Percentiles rank a stretch among this genome's conserved stretches.
Evolutionary conservation across 2,888 invertebrate species (phyloP).

Genomic region (Harpalus rufipes): DNA sequence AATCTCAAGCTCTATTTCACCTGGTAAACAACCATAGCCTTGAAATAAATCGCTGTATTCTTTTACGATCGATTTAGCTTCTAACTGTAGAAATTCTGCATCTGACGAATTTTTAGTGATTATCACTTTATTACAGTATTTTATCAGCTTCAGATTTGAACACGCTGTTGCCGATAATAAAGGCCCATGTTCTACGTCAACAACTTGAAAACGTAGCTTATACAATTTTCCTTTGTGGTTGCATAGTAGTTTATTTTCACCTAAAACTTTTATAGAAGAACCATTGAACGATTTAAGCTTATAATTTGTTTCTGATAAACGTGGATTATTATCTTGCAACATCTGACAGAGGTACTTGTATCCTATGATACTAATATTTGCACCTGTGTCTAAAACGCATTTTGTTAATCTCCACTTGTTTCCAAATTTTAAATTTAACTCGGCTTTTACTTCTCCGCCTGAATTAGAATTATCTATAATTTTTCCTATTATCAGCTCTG

Average conservation of each 20-base stretch:
- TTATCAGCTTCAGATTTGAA: not conserved
- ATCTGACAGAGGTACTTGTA: slow-evolving; percentile 5
- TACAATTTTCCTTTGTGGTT: slow-evolving; percentile 20
- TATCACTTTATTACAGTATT: slow-evolving; percentile 25
- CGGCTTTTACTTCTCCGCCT: slow-evolving; percentile 1
- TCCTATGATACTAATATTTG: slow-evolving; percentile 25
- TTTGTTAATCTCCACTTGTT: not conserved
- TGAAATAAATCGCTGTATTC: slow-evolving; percentile 42
- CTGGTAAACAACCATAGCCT: slow-evolving; percentile 52
- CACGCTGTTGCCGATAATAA: slow-evolving; percentile 2
- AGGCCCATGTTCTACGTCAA: slow-evolving; percentile 35
- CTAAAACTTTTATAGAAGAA: no score
- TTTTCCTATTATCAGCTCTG: slow-evolving; percentile 30
- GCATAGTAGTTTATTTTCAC: slow-evolving; percentile 14
- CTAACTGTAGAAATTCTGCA: not conserved
- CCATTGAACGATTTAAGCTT: slow-evolving; percentile 17
- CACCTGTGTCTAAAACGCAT: slow-evolving; percentile 20
- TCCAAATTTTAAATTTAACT: slow-evolving; percentile 11
- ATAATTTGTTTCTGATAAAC: slow-evolving; percentile 6
- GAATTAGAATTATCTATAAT: not conserved
- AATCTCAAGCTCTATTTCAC: slow-evolving; percentile 63
- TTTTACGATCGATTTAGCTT: slow-evolving; percentile 44
- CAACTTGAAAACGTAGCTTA: slow-evolving; percentile 21
- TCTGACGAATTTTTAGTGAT: not conserved
- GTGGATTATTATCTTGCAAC: not conserved